A percentile compares a stretch with the other conserved stretches of the same genome.
phyloP scores from a whole-genome alignment of 2,797 vertebrate genomes.

The Mionectes olivaceus region DNA sequence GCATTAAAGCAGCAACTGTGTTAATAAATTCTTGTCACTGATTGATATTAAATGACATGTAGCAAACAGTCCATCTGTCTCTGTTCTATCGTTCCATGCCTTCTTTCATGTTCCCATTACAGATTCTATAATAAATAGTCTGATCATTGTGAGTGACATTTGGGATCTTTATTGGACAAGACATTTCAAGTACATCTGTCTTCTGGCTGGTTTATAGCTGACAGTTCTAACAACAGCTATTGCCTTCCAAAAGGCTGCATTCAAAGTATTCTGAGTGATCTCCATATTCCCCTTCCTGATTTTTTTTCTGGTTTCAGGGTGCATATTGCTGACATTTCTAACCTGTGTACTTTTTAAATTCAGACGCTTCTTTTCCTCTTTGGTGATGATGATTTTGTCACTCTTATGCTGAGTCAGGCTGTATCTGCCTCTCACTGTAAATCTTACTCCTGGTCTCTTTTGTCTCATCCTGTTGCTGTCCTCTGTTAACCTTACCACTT shows the following conservation, averaged over 20 bases:
- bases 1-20: constrained; percentile 16
- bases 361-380: background rate
- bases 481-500: background rate
- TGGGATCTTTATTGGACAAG: constrained; percentile 50
- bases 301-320: background rate
- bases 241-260: constrained; percentile 24
- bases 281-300: background rate
- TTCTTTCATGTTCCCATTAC: constrained; percentile 43
- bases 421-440: background rate
- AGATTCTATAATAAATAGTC: constrained; percentile 51
- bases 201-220: constrained; percentile 46
- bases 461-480: background rate
- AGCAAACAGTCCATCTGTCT: constrained; percentile 33
- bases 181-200: constrained; percentile 54
- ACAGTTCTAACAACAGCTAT: constrained; percentile 53
- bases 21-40: constrained; percentile 38
- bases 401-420: background rate
- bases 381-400: background rate
- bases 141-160: constrained; percentile 64
- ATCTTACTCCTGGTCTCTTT: background rate
- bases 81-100: background rate
- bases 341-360: background rate
- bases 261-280: background rate
- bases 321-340: background rate
- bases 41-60: constrained; percentile 46